Evolutionary conservation across 2,113 vertebrate species (phyloP).

Genomic region (Paratilapia polleni): DNA sequence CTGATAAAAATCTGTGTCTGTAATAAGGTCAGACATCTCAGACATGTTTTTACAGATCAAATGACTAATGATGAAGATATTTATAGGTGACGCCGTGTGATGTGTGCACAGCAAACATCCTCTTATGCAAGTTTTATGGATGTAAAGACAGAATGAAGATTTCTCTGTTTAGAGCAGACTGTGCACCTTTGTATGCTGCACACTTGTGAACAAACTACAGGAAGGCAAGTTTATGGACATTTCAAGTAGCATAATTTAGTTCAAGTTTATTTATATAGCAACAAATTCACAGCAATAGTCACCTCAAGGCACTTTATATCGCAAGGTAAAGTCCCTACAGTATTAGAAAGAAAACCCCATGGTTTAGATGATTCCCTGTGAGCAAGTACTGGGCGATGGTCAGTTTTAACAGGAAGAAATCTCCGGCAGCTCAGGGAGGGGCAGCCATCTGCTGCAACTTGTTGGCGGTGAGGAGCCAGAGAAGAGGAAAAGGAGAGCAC

Average conservation of each 20-base stretch:
- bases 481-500: no score
- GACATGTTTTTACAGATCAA: not conserved
- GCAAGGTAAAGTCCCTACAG: fast-evolving
- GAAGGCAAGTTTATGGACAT: not conserved
- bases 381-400: no score
- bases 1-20: fast-evolving
- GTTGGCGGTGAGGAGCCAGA: no score
- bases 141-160: not conserved
- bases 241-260: not conserved
- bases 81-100: not conserved
- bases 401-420: not conserved
- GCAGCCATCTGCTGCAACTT: not conserved
- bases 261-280: fast-evolving
- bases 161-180: not conserved
- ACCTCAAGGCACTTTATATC: not conserved
- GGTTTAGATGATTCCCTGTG: fast-evolving
- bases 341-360: not conserved
- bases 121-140: not conserved
- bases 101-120: not conserved
- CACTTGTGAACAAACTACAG: not conserved
- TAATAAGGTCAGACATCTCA: no score
- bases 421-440: not conserved
- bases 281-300: fast-evolving
- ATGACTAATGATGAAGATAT: not conserved
- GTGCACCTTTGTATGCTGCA: not conserved